These are phyloP conservation scores for Hypselothyrea guttata DNA, from an alignment of 2,888 invertebrate genomes.

Conservation along the genomic window DNA sequence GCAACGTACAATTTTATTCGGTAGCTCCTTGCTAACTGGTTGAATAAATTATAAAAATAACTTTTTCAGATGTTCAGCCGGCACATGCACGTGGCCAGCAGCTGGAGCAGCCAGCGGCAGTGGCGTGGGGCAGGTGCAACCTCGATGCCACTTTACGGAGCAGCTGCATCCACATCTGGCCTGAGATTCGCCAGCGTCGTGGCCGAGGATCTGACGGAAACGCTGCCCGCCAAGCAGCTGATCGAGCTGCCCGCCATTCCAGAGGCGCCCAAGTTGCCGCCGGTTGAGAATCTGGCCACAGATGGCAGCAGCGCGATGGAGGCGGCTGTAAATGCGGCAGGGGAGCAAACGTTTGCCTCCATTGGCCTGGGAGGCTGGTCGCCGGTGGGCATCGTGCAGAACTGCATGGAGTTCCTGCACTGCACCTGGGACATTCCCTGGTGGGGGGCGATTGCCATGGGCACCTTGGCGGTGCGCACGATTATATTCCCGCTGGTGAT, in stretches of 20 bases:
- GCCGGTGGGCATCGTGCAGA: slow-evolving; percentile 92
- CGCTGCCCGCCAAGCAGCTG: slow-evolving; percentile 37
- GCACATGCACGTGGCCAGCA: slow-evolving; percentile 63
- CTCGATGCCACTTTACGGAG: slow-evolving; percentile 19
- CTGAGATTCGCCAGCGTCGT: slow-evolving; percentile 5
- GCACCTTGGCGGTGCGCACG: slow-evolving; percentile 90
- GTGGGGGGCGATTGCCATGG: slow-evolving; percentile 94
- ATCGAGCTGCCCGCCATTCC: slow-evolving; percentile 74
- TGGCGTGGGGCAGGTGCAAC: background rate
- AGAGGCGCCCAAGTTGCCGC: slow-evolving; percentile 70
- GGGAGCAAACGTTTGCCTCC: slow-evolving; percentile 90
- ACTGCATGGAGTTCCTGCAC: slow-evolving; percentile 91
- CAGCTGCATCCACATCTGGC: slow-evolving; percentile 17
- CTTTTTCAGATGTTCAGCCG: slow-evolving; percentile 45
- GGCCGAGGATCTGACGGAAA: slow-evolving; percentile 20
- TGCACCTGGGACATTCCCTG: slow-evolving; percentile 92
- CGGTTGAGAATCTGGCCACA: background rate
- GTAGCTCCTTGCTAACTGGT: too few relatives aligned
- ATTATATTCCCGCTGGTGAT: slow-evolving; percentile 93
- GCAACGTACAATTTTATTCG: too few relatives aligned
- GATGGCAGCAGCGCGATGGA: background rate
- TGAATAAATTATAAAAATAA: too few relatives aligned
- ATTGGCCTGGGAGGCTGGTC: slow-evolving; percentile 92
- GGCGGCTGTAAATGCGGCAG: slow-evolving; percentile 68
- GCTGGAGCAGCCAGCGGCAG: slow-evolving; percentile 20